These are phyloP conservation scores for Saguinus midas DNA, from an alignment of 2,113 vertebrate genomes.

Conservation along the genomic window DNA sequence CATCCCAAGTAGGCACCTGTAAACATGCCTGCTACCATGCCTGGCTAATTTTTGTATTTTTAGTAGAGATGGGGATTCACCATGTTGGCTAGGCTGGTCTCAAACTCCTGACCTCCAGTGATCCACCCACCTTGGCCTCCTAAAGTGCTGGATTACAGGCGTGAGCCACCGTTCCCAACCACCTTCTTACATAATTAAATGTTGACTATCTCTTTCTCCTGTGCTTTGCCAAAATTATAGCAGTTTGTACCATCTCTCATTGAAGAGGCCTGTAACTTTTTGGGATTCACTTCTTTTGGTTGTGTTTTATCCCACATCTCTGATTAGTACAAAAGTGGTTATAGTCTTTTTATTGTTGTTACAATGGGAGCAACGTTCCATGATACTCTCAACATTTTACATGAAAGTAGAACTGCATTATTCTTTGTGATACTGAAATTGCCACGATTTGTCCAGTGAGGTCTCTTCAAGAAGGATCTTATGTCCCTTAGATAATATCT, in stretches of 20 bases:
- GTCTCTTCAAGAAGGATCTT: not conserved
- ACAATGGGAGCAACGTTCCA: not conserved
- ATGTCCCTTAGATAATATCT: not conserved
- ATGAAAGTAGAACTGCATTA: not conserved
- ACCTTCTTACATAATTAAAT: not conserved
- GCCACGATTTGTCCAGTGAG: not conserved
- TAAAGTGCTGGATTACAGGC: too few species aligned
- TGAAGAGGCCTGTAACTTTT: not conserved
- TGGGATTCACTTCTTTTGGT: not conserved
- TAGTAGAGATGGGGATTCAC: too few species aligned
- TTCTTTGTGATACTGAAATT: not conserved
- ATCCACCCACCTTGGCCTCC: too few species aligned
- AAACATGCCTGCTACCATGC: too few species aligned
- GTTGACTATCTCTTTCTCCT: not conserved
- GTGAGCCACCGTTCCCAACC: too few species aligned
- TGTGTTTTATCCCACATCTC: not conserved
- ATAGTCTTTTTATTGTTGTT: not conserved
- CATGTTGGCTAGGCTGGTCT: too few species aligned
- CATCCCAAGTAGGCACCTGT: too few species aligned
- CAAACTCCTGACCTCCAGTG: too few species aligned
- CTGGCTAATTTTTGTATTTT: too few species aligned
- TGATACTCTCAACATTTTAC: not conserved
- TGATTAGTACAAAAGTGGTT: not conserved
- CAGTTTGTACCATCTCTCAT: not conserved
- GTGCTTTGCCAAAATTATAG: not conserved